phyloP scores from a whole-genome alignment of 2,113 vertebrate genomes.

The Hyperoodon ampullatus region DNA sequence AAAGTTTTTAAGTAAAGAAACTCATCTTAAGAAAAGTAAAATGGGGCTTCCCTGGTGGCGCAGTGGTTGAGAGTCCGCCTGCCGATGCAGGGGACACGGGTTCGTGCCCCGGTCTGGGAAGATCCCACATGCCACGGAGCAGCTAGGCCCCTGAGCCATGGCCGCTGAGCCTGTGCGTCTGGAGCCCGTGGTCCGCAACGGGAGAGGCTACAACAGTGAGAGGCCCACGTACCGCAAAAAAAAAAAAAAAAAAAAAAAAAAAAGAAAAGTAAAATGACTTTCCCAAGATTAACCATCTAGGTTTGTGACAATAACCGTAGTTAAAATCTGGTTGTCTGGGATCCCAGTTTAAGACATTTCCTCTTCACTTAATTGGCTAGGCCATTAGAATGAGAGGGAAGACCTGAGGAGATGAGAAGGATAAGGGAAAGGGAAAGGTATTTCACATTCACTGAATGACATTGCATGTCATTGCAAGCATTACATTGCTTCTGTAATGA shows the following conservation, averaged over 20 bases:
- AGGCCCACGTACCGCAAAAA: too few relatives aligned
- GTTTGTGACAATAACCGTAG: not conserved
- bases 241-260: too few relatives aligned
- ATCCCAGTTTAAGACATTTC: not conserved
- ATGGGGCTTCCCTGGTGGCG: not conserved
- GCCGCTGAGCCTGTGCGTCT: too few relatives aligned
- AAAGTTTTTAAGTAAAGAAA: constrained; percentile 1
- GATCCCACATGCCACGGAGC: too few relatives aligned
- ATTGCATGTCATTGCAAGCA: not conserved
- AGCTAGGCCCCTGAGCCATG: too few relatives aligned
- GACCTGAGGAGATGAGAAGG: not conserved
- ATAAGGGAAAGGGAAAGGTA: not conserved
- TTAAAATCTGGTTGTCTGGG: not conserved
- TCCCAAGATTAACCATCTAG: not conserved
- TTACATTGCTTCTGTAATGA: not conserved
- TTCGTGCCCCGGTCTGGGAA: too few relatives aligned
- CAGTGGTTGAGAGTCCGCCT: too few relatives aligned
- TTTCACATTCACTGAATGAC: not conserved
- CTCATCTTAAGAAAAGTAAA: not conserved
- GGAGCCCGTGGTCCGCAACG: too few relatives aligned
- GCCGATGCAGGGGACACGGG: too few relatives aligned
- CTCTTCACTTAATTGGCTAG: not conserved
- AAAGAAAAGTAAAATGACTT: not conserved
- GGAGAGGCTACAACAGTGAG: too few relatives aligned
- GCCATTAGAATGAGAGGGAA: not conserved